Evolutionary conservation across 2,888 invertebrate species (phyloP), one percentile per base, ranked within the genome.

Genomic region (Polymixis lichenea): DNA sequence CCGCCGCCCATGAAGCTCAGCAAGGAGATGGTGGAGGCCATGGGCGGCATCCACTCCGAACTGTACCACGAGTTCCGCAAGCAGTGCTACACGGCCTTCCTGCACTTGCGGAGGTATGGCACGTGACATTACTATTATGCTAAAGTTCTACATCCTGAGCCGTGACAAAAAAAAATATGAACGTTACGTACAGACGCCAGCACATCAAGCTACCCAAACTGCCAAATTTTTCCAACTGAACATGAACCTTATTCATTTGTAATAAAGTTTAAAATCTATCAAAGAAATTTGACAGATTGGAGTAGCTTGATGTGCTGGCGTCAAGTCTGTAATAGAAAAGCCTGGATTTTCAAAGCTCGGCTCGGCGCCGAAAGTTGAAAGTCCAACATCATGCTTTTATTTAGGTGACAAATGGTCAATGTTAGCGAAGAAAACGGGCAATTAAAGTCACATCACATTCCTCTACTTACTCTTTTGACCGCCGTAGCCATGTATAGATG

Each of bases 1-100:
- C 99, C 99, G 2, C 99, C 99, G 19, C 99, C 99, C 11, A 99
- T 99, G 99, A 99, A 99, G 95, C 97, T 99, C 61, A 99, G 99
- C 94, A 98, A 98, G 94, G 99, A 99, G 97, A 99, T 99, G 99
- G 99, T 99, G 32, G 99, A 99, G 91, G 99, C 99, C 0, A 99
- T 99, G 99, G 99, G 99, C 2, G 99, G 99, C 0, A 97, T 98
- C 0, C 98, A 98, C 92, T 98, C 99, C 0, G 99, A 99, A 79
- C 98, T 98, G 91, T 99, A 99, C 95, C 98, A 99, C 89, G 98
- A 99, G 93, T 99, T 99, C 95, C 97, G 98, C 78, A 99, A 99
- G 90, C 98, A 98, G 91, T 99, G 99, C 94, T 99, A 99, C 90
- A 99, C 99, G 0, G 99, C 99, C 0, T 99, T 99, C 96, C 96